These are phyloP conservation scores for Diarsia dahlii DNA, from an alignment of 2,888 invertebrate species.

Conservation along the genomic window DNA sequence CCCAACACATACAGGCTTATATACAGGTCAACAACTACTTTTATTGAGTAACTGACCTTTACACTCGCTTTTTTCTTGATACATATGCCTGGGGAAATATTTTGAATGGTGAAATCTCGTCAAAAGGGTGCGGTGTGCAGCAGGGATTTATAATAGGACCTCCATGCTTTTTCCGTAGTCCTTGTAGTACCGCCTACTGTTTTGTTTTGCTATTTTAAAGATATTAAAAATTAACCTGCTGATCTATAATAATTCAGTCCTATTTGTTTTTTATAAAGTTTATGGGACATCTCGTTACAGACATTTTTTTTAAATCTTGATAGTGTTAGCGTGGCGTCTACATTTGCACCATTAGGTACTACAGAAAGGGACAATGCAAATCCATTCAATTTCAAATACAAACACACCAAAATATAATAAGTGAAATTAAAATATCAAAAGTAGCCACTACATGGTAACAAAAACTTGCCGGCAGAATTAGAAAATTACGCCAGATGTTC, in stretches of 20 bases:
- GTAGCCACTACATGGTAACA: conserved; percentile 65
- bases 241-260: not conserved
- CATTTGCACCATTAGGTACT: not conserved
- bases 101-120: conserved; percentile 49
- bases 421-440: conserved; percentile 52
- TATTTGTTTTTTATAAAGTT: not conserved
- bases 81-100: conserved; percentile 45
- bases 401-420: conserved; percentile 12
- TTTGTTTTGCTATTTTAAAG: not conserved
- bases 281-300: not conserved
- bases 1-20: conserved; percentile 57
- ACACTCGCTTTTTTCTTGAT: conserved; percentile 70
- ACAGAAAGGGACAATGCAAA: not conserved
- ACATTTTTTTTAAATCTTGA: not conserved
- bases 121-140: conserved; percentile 21
- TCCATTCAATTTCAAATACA: not conserved
- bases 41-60: conserved; percentile 81
- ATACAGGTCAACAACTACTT: conserved; percentile 60
- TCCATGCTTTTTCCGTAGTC: not conserved
- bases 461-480: conserved; percentile 76
- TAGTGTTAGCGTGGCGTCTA: not conserved
- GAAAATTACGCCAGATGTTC: conserved; percentile 83
- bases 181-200: not conserved
- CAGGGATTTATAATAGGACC: conserved; percentile 19
- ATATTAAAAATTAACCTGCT: not conserved